Evolutionary conservation across 2,888 invertebrate species (phyloP), one percentile per base, ranked within the genome.

Genomic region (Eupeodes latifasciatus): DNA sequence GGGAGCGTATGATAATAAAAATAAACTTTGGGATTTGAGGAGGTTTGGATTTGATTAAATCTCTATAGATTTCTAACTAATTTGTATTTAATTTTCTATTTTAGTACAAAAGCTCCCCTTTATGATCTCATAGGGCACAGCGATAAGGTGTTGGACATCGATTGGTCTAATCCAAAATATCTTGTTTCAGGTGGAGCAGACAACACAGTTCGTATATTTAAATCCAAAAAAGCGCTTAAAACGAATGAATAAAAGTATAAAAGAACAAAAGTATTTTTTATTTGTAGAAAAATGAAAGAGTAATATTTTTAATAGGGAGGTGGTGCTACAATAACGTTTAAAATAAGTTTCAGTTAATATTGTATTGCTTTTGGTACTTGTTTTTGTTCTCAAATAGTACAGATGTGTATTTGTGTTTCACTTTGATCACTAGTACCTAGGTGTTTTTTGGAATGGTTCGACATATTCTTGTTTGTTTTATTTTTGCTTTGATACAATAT

Each of bases 1-100:
- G 0, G 98, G 98, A 2, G 97, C 98, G 0, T 98, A 98, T 92
- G 99, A 99, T 92, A 96, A 96, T 90, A 94, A 96, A 86, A 96
- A 98, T 84, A 99, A 99, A 94, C 94, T 99, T 69, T 99, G 99
- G 99, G 99, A 99, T 93, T 96, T 96, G 5, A 95, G 99, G 92
- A 98, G 97, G 97, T 97, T 91, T 90, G 91, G 1, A 47, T 11
- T 16, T 27, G 10, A 11, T 9, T 27, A 4, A 11, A 12, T 44
- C 67, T 16, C 27, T n/a, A 12, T 47, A 7, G 11, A 11, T 49
- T 7, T 3, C 10, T 2, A 7, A 27, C 49, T 49, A 49, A 49
- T 49, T 27, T 27, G 1, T 27, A 12, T 6, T 47, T 16, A 7
- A 4, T 14, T 87, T 89, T 91, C 89, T 81, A 90, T 94, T 94